Evolutionary conservation across 1,140 invertebrate genomes (phyloP), one percentile per base, ranked within the genome.

Genomic region (Leptinotarsa lineolata): DNA sequence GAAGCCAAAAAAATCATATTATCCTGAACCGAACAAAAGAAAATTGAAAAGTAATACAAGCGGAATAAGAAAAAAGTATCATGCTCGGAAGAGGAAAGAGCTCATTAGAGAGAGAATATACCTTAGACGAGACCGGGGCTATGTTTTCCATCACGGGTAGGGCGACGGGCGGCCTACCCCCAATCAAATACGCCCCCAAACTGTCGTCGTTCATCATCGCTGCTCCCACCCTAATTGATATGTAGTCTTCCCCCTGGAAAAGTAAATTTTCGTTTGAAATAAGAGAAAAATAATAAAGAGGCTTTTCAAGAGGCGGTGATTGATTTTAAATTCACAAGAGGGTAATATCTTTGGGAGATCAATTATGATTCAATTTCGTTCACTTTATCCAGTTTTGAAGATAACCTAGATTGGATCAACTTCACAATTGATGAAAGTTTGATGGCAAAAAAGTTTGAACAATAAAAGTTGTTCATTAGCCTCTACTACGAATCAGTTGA

Each of bases 211-310:
- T 76, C 77, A 78, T 76, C 74, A 75, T 77, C 16, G 72, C 83
- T 39, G 75, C 79, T 13, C 81, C 82, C 16, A 80, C 78, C 20
- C 82, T 78, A 66, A 85, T 83, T 74, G 83, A 83, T 79, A 86
- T 81, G 80, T 86, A 86, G 75, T 86, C 85, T 69, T 86, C 85
- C 48, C 77, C 83, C 82, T 85, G 78, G 59, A 84, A 82, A 75
- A 22, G 15, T 30, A 30, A 54, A 30, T 63, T 63, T n/a, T 20
- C 5, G 61, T 18, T 15, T 30, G 20, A 63, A 63, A 30, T 12
- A n/a, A 4, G 20, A 20, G 18, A 63, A 63, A 30, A 15, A 30
- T 63, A 2, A 63, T 59, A 24, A 24, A 63, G 61, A 20, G 16
- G 16, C 12, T 54, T 54, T 54, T 54, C 16, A 13, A 54, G 48